phyloP scores from a whole-genome alignment of 2,113 vertebrate species.

The Lampris megalopsis region DNA sequence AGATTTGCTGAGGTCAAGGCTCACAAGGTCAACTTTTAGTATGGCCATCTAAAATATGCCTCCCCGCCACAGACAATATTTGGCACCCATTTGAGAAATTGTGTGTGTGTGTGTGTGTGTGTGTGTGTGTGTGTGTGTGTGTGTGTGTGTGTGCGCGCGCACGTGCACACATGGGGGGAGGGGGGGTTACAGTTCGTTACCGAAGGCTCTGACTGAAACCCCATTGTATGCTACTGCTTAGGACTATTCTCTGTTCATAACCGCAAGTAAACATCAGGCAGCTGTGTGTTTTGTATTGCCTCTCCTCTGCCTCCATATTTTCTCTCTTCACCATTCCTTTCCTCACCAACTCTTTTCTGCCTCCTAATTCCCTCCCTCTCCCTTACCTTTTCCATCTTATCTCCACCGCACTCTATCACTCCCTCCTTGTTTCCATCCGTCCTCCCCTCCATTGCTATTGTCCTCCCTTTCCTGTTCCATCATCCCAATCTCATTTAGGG shows the following conservation, averaged over 20 bases:
- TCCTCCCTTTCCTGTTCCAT: slow-evolving; percentile 54
- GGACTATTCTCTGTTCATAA: slow-evolving; percentile 28
- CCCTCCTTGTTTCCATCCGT: slow-evolving; percentile 49
- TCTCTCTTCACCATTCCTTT: slow-evolving; percentile 47
- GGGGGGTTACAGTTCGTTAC: too few species aligned
- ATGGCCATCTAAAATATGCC: too few species aligned
- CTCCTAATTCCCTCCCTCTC: slow-evolving; percentile 22
- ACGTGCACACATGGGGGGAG: too few species aligned
- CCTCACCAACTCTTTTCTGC: slow-evolving; percentile 50
- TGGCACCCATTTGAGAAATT: too few species aligned
- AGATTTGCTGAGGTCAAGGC: too few species aligned
- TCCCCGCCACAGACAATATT: too few species aligned
- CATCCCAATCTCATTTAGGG: slow-evolving; percentile 67
- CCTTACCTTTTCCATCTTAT: slow-evolving; percentile 43
- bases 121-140: too few species aligned
- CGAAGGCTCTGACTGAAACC: too few species aligned
- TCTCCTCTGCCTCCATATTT: slow-evolving; percentile 19
- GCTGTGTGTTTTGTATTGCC: slow-evolving; percentile 17
- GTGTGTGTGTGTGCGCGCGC: too few species aligned
- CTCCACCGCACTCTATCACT: slow-evolving; percentile 52
- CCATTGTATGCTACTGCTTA: neutral
- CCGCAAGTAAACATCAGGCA: slow-evolving; percentile 30
- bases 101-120: too few species aligned
- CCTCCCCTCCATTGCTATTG: slow-evolving; percentile 47
- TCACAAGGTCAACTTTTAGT: too few species aligned